A percentile compares a stretch with the other conserved stretches of the same genome.
These are phyloP conservation scores for Chaetorhynchus papuensis DNA, from an alignment of 2,113 vertebrate species.

Conservation along the genomic window DNA sequence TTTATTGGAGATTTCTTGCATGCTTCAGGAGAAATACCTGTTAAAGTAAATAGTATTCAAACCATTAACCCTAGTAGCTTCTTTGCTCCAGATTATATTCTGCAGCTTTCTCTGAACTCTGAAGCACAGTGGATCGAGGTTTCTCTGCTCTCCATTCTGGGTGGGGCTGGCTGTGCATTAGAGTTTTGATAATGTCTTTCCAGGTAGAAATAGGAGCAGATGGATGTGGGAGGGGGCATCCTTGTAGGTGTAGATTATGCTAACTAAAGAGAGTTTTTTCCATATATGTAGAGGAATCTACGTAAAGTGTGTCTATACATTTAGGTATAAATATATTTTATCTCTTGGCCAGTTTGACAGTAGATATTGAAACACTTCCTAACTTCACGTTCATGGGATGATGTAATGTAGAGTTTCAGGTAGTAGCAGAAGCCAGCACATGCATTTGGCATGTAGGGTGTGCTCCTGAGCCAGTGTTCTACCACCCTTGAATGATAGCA, in stretches of 20 bases:
- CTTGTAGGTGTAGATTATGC: neutral
- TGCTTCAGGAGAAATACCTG: neutral
- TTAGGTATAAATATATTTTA: neutral
- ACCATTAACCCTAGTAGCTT: neutral
- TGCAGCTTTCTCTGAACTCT: neutral
- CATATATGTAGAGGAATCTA: neutral
- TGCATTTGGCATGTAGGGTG: rapidly evolving
- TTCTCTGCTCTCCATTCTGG: neutral
- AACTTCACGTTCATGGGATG: neutral
- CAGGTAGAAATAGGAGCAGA: neutral
- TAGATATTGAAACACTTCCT: neutral
- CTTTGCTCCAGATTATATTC: neutral
- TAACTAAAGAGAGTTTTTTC: neutral
- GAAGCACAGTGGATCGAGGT: neutral
- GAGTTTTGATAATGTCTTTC: neutral
- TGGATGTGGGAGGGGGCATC: neutral
- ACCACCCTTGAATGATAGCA: neutral
- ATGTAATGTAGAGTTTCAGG: neutral
- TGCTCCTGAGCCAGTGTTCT: neutral
- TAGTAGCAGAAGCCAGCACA: neutral
- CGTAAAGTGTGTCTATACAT: neutral
- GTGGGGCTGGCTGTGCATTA: neutral
- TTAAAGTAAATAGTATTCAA: neutral
- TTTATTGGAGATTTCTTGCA: neutral
- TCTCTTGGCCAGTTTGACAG: neutral